Percentiles rank a stretch among this genome's conserved stretches.
phyloP scores from a whole-genome alignment of 2,113 vertebrate species.

The Carollia perspicillata region DNA sequence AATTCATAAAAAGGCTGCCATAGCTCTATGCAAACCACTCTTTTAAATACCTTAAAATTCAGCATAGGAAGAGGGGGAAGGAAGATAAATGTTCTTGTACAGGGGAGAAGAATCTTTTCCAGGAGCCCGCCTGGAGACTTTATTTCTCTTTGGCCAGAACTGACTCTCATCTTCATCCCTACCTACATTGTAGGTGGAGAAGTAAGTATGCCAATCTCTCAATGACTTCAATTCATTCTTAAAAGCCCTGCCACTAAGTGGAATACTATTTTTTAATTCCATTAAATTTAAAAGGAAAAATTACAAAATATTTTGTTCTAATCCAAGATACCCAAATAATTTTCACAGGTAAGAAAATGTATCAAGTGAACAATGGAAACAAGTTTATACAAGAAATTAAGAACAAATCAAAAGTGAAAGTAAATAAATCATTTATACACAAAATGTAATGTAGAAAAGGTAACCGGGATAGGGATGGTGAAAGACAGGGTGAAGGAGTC shows the following conservation, averaged over 20 bases:
- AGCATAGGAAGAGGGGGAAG: background rate
- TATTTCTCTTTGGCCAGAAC: background rate
- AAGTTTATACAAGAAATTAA: slow-evolving; percentile 1
- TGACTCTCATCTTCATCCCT: background rate
- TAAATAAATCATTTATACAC: background rate
- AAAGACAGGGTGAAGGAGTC: background rate
- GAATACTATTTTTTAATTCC: background rate
- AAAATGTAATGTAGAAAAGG: background rate
- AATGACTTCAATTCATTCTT: background rate
- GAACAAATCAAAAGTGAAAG: background rate
- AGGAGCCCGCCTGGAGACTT: background rate
- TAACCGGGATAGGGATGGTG: background rate
- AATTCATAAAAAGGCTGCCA: background rate
- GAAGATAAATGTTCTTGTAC: background rate
- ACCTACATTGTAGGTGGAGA: background rate
- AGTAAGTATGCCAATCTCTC: background rate
- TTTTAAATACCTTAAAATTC: slow-evolving; percentile 10
- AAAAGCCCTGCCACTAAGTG: background rate
- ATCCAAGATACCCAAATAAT: background rate
- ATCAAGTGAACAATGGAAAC: background rate
- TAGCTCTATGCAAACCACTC: background rate
- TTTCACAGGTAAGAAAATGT: slow-evolving; percentile 30
- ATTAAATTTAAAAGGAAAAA: slow-evolving; percentile 37
- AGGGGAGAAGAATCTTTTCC: background rate
- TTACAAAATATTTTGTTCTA: background rate